phyloP scores from a whole-genome alignment of 2,888 invertebrate species.

The Cosmopolites sordidus region DNA sequence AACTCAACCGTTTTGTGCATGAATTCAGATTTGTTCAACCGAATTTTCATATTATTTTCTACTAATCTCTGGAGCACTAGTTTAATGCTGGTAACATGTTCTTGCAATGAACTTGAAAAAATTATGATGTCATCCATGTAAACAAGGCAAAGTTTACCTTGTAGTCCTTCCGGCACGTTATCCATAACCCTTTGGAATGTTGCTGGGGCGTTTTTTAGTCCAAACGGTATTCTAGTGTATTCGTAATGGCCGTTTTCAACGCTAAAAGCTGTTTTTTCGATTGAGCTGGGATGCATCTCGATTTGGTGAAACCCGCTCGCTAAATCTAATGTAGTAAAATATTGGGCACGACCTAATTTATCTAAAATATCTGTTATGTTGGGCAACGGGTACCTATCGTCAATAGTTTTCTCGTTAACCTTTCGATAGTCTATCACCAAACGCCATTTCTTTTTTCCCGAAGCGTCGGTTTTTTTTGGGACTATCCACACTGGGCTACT shows the following conservation, averaged over 20 bases:
- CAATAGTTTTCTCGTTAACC: too few species aligned
- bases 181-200: too few species aligned
- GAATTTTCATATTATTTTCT: constrained; percentile 27
- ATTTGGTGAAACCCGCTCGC: constrained; percentile 35
- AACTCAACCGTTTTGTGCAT: constrained; percentile 22
- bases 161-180: constrained; percentile 29
- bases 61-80: constrained; percentile 26
- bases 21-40: constrained; percentile 28
- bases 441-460: constrained; percentile 28
- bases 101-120: too few species aligned
- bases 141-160: constrained; percentile 30
- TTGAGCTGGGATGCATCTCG: constrained; percentile 28
- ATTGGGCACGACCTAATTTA: too few species aligned
- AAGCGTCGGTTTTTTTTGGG: constrained; percentile 17
- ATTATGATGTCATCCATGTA: too few species aligned
- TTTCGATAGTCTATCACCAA: too few species aligned
- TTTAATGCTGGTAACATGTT: constrained; percentile 30
- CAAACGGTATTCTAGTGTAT: constrained; percentile 37
- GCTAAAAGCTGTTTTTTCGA: constrained; percentile 35
- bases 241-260: too few species aligned
- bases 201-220: constrained; percentile 32
- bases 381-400: too few species aligned
- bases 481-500: too few species aligned
- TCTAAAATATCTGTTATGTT: too few species aligned
- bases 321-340: too few species aligned